phyloP scores from a whole-genome alignment of 2,113 vertebrate genomes.

The Halcyon malimbica region DNA sequence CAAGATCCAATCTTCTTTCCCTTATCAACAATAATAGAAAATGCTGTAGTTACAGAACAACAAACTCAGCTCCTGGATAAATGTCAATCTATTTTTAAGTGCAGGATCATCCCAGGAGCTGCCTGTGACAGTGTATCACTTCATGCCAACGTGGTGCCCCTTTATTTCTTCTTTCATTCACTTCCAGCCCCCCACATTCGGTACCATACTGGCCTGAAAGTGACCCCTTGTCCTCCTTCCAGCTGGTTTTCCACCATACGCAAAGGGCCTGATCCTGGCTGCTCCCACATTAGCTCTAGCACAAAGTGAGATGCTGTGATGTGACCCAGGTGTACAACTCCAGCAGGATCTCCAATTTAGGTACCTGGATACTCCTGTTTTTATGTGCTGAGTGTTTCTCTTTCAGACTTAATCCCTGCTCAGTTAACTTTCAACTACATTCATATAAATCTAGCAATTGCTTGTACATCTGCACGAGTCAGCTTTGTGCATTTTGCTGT shows the following conservation, averaged over 20 bases:
- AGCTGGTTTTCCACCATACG: not conserved
- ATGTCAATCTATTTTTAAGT: constrained; percentile 70
- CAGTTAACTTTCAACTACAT: not conserved
- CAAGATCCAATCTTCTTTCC: constrained; percentile 70
- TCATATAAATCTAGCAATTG: not conserved
- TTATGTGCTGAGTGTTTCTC: not conserved
- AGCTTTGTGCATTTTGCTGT: not conserved
- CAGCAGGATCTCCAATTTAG: not conserved
- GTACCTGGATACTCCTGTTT: not conserved
- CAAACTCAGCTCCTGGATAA: constrained; percentile 55
- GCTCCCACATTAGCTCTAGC: not conserved
- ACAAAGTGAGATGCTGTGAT: not conserved
- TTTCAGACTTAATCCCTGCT: not conserved
- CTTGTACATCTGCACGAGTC: not conserved
- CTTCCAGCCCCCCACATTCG: not conserved
- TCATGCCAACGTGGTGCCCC: not conserved
- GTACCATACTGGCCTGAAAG: fast-evolving
- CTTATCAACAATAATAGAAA: constrained; percentile 70
- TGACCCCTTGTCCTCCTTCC: not conserved
- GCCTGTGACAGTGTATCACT: not conserved
- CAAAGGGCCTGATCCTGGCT: not conserved
- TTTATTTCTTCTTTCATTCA: not conserved
- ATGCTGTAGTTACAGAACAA: constrained; percentile 67
- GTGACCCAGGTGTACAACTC: fast-evolving
- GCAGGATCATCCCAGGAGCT: constrained; percentile 30